Percentiles rank a stretch among this genome's conserved stretches.
phyloP scores from a whole-genome alignment of 1,140 invertebrate species.

The Drosophila nigromelanica region DNA sequence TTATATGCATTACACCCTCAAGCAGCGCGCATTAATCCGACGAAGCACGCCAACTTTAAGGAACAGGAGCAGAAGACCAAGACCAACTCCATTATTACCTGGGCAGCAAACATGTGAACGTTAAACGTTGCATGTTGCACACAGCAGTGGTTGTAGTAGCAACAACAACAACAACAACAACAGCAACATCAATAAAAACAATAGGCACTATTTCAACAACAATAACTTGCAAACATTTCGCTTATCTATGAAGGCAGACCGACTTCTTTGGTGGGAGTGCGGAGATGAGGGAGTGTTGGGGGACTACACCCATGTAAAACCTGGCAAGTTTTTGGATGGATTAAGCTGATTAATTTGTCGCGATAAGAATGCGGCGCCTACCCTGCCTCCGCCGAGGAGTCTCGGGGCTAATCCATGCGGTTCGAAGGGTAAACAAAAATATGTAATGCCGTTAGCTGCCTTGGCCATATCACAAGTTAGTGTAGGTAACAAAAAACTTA shows the following conservation, averaged over 20 bases:
- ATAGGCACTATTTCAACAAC: constrained; percentile 44
- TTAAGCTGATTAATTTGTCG: constrained; percentile 80
- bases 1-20: constrained; percentile 75
- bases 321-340: constrained; percentile 78
- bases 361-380: constrained; percentile 73
- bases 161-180: constrained; percentile 15
- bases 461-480: constrained; percentile 59
- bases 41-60: constrained; percentile 36
- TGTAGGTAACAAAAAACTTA: constrained; percentile 78
- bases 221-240: constrained; percentile 56
- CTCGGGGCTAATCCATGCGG: constrained; percentile 64
- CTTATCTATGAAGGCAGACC: constrained; percentile 68
- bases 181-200: constrained; percentile 49
- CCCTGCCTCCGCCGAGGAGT: constrained; percentile 15
- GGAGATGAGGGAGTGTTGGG: neutral
- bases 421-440: constrained; percentile 79
- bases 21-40: constrained; percentile 71
- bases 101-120: constrained; percentile 69
- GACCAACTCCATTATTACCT: constrained; percentile 21
- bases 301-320: constrained; percentile 49
- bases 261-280: constrained; percentile 44
- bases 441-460: constrained; percentile 71
- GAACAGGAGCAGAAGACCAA: constrained; percentile 8
- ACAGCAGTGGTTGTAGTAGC: constrained; percentile 10
- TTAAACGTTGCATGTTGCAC: constrained; percentile 78